Percentiles rank a stretch among this genome's conserved stretches.
Evolutionary conservation across 2,113 vertebrate species (phyloP).

Genomic region (Electrona antarctica): DNA sequence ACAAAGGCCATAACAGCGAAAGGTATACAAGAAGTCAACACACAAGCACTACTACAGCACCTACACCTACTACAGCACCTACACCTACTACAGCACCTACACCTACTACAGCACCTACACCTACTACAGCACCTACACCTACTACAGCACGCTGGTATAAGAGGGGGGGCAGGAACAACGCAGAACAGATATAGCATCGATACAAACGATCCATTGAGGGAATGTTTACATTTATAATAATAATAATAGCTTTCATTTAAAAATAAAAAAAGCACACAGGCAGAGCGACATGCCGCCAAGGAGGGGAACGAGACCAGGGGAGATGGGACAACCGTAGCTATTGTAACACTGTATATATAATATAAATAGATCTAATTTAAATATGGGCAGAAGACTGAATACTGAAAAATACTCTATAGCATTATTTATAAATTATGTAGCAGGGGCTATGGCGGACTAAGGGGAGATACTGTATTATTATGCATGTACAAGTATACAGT

Average conservation of each 20-base stretch:
- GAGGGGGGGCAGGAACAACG: conserved; percentile 37
- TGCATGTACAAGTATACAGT: conserved; percentile 67
- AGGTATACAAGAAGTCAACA: conserved; percentile 23
- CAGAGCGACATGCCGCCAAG: conserved; percentile 40
- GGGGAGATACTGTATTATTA: conserved; percentile 55
- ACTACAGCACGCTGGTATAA: too few species aligned
- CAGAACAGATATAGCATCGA: conserved; percentile 47
- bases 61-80: too few species aligned
- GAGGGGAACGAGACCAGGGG: conserved; percentile 35
- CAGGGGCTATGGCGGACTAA: conserved; percentile 58
- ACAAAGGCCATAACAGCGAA: conserved; percentile 24
- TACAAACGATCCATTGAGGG: conserved; percentile 68
- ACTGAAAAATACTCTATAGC: conserved; percentile 81
- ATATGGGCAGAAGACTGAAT: conserved; percentile 77
- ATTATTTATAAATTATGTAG: conserved; percentile 81
- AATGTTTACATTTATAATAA: conserved; percentile 70
- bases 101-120: too few species aligned
- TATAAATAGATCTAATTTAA: conserved; percentile 84
- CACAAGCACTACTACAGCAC: conserved; percentile 44
- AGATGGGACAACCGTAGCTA: conserved; percentile 52
- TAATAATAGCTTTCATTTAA: conserved; percentile 17
- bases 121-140: too few species aligned
- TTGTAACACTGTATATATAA: conserved; percentile 74
- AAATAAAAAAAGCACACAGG: conserved; percentile 47
- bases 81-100: too few species aligned